These are phyloP conservation scores for Mamestra configurata DNA, from an alignment of 1,140 invertebrate species.

Conservation along the genomic window DNA sequence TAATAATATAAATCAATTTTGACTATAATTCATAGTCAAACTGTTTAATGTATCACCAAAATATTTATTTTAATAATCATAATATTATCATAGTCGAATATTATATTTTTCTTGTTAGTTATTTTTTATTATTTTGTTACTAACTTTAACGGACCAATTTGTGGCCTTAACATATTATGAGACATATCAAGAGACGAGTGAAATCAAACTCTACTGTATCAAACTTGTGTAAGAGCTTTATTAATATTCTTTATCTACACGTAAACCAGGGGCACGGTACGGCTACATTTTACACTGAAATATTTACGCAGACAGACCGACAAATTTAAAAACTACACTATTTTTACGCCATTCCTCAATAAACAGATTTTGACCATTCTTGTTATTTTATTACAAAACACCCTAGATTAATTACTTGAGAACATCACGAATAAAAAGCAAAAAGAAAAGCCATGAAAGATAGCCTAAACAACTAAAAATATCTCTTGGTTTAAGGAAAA, in stretches of 20 bases:
- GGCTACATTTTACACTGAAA: constrained; percentile 46
- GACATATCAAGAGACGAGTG: constrained; percentile 42
- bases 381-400: constrained; percentile 44
- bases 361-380: constrained; percentile 57
- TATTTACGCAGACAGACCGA: constrained; percentile 44
- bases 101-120: constrained; percentile 45
- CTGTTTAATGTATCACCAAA: constrained; percentile 21
- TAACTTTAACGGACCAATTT: constrained; percentile 56
- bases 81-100: constrained; percentile 8
- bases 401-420: background rate
- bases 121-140: constrained; percentile 53
- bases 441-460: background rate
- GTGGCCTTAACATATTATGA: constrained; percentile 56
- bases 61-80: constrained; percentile 43
- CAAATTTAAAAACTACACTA: constrained; percentile 50
- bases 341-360: constrained; percentile 71
- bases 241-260: constrained; percentile 49
- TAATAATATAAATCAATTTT: constrained; percentile 3
- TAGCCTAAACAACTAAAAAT: background rate
- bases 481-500: background rate
- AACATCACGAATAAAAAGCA: background rate
- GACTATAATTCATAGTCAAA: background rate
- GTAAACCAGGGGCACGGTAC: constrained; percentile 42
- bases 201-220: constrained; percentile 46
- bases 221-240: constrained; percentile 53